These are phyloP conservation scores for Carcina quercana DNA, from an alignment of 2,888 invertebrate species.

Conservation along the genomic window DNA sequence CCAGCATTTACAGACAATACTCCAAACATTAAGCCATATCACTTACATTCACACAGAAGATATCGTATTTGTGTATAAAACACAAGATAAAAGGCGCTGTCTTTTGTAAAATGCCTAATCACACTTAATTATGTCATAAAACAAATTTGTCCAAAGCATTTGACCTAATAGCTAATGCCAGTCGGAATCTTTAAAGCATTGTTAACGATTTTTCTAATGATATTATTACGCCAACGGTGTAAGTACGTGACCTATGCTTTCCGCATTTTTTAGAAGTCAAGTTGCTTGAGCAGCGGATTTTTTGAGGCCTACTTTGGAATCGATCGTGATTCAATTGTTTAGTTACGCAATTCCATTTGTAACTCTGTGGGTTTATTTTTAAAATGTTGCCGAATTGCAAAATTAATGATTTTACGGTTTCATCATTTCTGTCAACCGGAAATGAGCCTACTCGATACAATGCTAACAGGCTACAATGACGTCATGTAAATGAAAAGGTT, in stretches of 20 bases:
- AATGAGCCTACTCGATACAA: too few species aligned
- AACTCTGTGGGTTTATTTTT: too few species aligned
- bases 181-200: conserved; percentile 25
- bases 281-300: conserved; percentile 19
- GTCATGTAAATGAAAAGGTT: too few species aligned
- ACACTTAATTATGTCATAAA: conserved; percentile 12
- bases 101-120: conserved; percentile 11
- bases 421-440: too few species aligned
- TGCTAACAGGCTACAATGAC: too few species aligned
- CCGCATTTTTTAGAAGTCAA: conserved; percentile 27
- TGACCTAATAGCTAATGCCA: conserved; percentile 20
- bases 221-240: conserved; percentile 3
- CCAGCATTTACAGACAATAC: too few species aligned
- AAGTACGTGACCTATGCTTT: conserved; percentile 23
- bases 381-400: too few species aligned
- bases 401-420: too few species aligned
- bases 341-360: conserved; percentile 1
- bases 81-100: too few species aligned
- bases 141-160: conserved; percentile 14
- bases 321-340: not conserved
- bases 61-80: too few species aligned
- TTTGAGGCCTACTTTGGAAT: conserved; percentile 18
- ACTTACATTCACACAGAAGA: too few species aligned
- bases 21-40: too few species aligned
- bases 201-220: conserved; percentile 20